Base-by-base conservation (phyloP, 2,888 invertebrate species). In the Catocala fraxini region DNA sequence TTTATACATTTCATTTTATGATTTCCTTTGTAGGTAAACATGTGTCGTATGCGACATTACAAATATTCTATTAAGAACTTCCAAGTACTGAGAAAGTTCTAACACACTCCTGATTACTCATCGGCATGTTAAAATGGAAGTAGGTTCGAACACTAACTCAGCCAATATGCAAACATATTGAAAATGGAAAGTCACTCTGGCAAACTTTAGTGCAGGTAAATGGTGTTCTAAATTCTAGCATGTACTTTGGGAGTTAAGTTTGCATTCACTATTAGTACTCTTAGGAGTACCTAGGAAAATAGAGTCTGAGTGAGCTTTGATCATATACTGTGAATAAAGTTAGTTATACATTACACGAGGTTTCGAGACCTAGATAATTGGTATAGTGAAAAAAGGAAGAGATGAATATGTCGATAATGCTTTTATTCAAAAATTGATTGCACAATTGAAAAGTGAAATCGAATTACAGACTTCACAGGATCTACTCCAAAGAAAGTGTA, bases 91-190 rank as follows among this genome's bases (percentile, higher is more conserved):
- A 52, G 45, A 46, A 65, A 74, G 71, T 75, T 68, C 56, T 62
- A 71, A 76, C 64, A 73, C 55, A 71, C 75, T 76, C 41, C 61
- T 65, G 68, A 70, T 59, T 75, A 73, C 61, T 69, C 65, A 75
- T 75, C 66, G 71, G 51, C 73, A 76, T 74, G 68, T 76, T 75
- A 62, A 77, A 79, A 68, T 75, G 57, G 66, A 71, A 77, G 73
- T 77, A 77, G 74, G 70, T 78, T 71, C 65, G 60, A 70, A 72
- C 73, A 70, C 73, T 79, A 71, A 73, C 85, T 81, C 71, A 76
- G 75, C 70, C 83, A 82, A 83, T 82, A 83, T 80, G 81, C 81
- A 84, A 85, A 86, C 84, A 81, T 83, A 81, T 82, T 84, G 80
- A 76, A 82, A 86, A 86, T 83, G 84, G 79, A 85, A 85, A 86